Conservation (phyloP, 2,888 invertebrate species). For the Acanthosepion esculentum region DNA sequence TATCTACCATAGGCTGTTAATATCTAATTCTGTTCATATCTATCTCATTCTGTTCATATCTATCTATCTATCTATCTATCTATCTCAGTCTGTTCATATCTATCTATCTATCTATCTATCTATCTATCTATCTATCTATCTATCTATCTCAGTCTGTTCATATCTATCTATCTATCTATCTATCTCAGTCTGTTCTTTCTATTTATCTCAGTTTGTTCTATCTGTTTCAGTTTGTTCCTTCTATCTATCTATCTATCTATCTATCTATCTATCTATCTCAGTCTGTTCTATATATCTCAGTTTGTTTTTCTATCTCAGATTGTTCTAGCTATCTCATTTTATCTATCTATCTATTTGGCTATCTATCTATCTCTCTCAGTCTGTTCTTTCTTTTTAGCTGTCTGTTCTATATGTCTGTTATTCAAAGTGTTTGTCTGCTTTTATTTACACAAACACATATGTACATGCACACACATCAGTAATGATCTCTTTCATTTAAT, state of each 20-base stretch:
- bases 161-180: not conserved
- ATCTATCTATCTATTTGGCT: not conserved
- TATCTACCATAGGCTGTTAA: not conserved
- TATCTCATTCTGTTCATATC: not conserved
- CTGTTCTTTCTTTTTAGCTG: not conserved
- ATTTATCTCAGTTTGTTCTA: not conserved
- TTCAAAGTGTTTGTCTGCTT: too few relatives aligned
- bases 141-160: not conserved
- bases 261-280: too few relatives aligned
- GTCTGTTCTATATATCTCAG: too few relatives aligned
- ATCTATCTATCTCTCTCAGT: not conserved
- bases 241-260: too few relatives aligned
- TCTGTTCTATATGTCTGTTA: not conserved
- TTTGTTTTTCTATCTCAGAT: too few relatives aligned
- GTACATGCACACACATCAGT: not conserved
- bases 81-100: too few relatives aligned
- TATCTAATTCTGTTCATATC: not conserved
- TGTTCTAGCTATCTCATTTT: too few relatives aligned
- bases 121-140: conserved; percentile 8
- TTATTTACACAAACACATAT: not conserved
- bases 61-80: conserved; percentile 8
- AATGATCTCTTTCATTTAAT: not conserved
- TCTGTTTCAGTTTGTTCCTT: not conserved
- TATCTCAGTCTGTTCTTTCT: not conserved
- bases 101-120: conserved; percentile 1